Percentiles rank a stretch among this genome's conserved stretches.
phyloP scores from a whole-genome alignment of 2,888 invertebrate species.

The Mythimna vitellina region DNA sequence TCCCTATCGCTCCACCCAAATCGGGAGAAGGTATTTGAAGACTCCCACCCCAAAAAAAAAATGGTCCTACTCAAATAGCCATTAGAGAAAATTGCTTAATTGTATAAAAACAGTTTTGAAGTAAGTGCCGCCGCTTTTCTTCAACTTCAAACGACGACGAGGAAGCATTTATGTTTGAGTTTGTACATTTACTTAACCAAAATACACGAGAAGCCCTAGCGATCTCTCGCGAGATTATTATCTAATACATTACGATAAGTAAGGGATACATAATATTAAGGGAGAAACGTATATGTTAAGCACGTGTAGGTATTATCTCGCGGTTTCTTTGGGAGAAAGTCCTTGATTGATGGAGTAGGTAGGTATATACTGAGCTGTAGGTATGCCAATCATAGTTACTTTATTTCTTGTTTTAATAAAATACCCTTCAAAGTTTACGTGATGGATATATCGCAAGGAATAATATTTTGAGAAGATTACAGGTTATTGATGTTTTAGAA shows the following conservation, averaged over 20 bases:
- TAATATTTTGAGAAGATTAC: conserved; percentile 10
- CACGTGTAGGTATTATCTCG: conserved; percentile 12
- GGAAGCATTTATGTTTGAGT: conserved; percentile 1
- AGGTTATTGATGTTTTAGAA: conserved; percentile 5
- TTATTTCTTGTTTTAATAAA: conserved; percentile 27
- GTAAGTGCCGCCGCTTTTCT: conserved; percentile 1
- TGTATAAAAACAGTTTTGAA: conserved; percentile 3
- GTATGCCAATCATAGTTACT: conserved; percentile 24
- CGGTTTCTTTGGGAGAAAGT: conserved; percentile 26
- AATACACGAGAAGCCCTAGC: conserved; percentile 6
- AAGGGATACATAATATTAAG: conserved; percentile 19
- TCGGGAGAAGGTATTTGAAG: too few species aligned
- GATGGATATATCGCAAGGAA: conserved; percentile 17
- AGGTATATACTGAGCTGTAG: conserved; percentile 15
- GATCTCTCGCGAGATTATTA: conserved; percentile 40
- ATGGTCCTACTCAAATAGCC: conserved; percentile 2
- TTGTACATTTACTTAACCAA: conserved; percentile 26
- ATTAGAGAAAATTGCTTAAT: conserved; percentile 12
- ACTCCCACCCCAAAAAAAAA: too few species aligned
- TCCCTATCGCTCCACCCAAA: too few species aligned
- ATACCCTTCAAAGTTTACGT: background rate
- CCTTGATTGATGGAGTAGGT: conserved; percentile 42
- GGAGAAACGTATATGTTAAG: conserved; percentile 19
- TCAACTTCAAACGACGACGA: conserved; percentile 5
- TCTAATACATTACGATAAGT: conserved; percentile 45